Evolutionary conservation across 37 sponge, comb jelly and placozoan genomes (phyloP).

Genomic region (Ianthella basta): DNA sequence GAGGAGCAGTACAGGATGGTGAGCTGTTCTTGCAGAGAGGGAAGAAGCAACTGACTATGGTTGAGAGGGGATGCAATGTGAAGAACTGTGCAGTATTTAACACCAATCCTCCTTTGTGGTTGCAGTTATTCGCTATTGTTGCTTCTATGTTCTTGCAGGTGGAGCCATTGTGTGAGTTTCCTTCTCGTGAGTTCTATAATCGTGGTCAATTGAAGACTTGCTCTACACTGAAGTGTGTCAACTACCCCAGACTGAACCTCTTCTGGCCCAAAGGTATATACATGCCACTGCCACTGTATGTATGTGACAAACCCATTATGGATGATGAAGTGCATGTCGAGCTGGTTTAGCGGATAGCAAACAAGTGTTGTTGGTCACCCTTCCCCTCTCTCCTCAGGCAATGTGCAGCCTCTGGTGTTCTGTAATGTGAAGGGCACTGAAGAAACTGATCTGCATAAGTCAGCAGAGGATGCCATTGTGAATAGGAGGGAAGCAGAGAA

Average conservation of each 20-base stretch:
- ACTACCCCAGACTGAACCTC: constrained; percentile 15
- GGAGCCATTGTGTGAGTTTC: constrained; percentile 45
- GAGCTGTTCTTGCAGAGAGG: not conserved
- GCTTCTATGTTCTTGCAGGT: not conserved
- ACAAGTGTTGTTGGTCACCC: too few relatives aligned
- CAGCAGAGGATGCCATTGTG: too few relatives aligned
- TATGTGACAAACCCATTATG: too few relatives aligned
- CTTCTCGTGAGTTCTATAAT: constrained; percentile 65
- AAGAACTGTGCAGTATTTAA: not conserved
- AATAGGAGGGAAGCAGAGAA: too few relatives aligned
- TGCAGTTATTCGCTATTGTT: too few relatives aligned
- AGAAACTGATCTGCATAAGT: too few relatives aligned
- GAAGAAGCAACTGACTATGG: constrained; percentile 60
- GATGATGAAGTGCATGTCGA: not conserved
- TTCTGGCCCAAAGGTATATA: constrained; percentile 70
- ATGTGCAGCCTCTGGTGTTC: too few relatives aligned
- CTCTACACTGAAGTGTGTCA: constrained; percentile 16
- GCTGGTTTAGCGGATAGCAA: too few relatives aligned
- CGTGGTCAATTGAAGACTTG: constrained; percentile 40
- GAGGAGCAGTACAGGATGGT: not conserved
- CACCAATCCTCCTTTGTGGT: too few relatives aligned
- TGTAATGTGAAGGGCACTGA: too few relatives aligned
- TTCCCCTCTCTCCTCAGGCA: too few relatives aligned
- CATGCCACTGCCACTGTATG: too few relatives aligned
- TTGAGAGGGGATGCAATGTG: not conserved